phyloP scores from a whole-genome alignment of 2,797 vertebrate genomes.

The Acanthurus tractus region DNA sequence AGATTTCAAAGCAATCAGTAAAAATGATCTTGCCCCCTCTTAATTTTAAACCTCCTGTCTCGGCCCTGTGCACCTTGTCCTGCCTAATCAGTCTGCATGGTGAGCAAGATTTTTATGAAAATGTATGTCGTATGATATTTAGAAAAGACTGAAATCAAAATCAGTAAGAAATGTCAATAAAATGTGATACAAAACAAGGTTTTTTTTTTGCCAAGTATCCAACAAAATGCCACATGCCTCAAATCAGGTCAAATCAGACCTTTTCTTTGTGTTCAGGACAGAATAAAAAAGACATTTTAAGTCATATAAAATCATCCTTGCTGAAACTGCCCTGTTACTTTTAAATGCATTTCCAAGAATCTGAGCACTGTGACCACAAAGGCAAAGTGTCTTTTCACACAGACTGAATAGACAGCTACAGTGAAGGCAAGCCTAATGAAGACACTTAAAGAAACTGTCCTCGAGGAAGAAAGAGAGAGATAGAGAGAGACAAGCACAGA shows the following conservation, averaged over 20 bases:
- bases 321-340: neutral
- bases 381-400: neutral
- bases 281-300: neutral
- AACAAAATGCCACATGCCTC: no score
- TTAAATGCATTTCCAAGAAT: neutral
- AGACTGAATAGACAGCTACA: neutral
- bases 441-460: no score
- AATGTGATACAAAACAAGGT: no score
- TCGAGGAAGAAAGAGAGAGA: no score
- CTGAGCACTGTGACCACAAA: neutral
- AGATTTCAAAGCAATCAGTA: neutral
- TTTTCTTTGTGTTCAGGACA: neutral
- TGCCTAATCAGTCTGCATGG: no score
- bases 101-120: no score
- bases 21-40: neutral
- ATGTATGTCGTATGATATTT: no score
- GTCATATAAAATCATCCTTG: neutral
- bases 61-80: no score
- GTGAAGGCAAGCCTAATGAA: neutral
- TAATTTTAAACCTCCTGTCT: neutral
- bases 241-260: neutral
- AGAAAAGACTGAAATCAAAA: no score
- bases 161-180: no score
- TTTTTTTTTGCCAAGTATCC: no score
- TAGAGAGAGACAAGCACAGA: no score